Base-by-base conservation (phyloP, 2,113 vertebrate genomes). In the Cinclus mexicanus region DNA sequence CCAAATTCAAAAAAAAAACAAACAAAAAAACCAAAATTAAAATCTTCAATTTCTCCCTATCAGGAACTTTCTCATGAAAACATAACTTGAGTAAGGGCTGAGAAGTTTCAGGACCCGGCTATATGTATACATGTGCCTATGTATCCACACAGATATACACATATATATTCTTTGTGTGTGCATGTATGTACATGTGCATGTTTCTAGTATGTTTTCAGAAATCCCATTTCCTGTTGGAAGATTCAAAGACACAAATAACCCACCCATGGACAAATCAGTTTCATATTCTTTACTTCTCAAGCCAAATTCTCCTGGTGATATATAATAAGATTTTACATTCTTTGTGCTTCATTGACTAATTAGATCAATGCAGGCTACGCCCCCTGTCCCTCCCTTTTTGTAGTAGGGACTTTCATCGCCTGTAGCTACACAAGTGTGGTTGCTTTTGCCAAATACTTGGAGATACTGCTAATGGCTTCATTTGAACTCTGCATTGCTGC, bases 331-430 rank as follows among this genome's bases (percentile, higher is more conserved):
- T 94, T 94, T 95, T 94, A 84, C 87, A 94, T 95, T 94, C 90
- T 93, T 93, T 91, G 75, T 88, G 89, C 82, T 87, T 93, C 85
- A 71, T 42, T 92, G 87, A 92, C 93, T 96, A 96, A 96, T 96
- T 87, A 96, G 90, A 97, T 96, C 94, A 95, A 85, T 79, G 68
- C 83, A 88, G 90, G 90, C 59, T 94, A 92, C 79, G 86, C 93
- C 87, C 80, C 89, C 92, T 63, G 50, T 75, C 86, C 89, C 90
- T 96, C 92, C 89, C 81, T 93, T 80, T 94, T 72, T 68, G 71
- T 39, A 89, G 84, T 29, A 92, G 96, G 97, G 97, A 97, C 93
- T 97, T 97, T 97, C 94, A 96, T 90, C 7, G 94, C 97, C 97
- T 65, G 86, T 85, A 96, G 95, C 93, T 89, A 95, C 60, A 95